Base-by-base conservation (phyloP, 2,888 invertebrate genomes). In the Pseudoips prasinana region DNA sequence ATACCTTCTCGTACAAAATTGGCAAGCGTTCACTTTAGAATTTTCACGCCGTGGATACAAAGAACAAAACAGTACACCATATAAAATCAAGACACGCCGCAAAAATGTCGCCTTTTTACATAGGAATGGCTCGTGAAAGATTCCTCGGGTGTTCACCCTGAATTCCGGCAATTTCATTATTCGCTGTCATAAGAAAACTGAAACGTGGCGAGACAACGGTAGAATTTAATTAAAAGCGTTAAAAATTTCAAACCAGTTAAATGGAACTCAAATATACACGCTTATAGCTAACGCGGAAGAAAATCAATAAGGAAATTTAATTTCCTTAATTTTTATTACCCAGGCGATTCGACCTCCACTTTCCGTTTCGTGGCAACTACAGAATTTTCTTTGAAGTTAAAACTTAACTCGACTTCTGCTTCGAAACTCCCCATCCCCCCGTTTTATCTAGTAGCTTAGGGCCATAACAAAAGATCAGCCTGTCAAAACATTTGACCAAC, bases 211-310 rank as follows among this genome's bases (percentile, higher is more conserved):
- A 68, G 67, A 66, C 68, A 74, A 66, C 56, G 58, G 38, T 51
- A 65, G 67, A 73, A 77, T 81, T 83, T 82, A 80, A 83, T 83
- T 82, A 77, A 79, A 73, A 75, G 63, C 52, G 39, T 50, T 55
- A 46, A 52, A 59, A 65, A 62, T 65, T 64, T 65, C 51, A 36
- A 32, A 45, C 43, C 33, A 30, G n/a, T n/a, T n/a, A n/a, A n/a
- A n/a, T 34, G 31, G 41, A 53, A 53, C 40, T 31, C 46, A 28
- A 48, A 51, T 43, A 48, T 58, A 57, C 36, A 30, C 55, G 52
- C 52, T 50, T 25, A 34, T 39, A 25, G 17, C 9, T 33, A 25
- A 32, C 18, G 20, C 9, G n/a, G n/a, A n/a, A n/a, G n/a, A n/a
- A n/a, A n/a, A n/a, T n/a, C n/a, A n/a, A n/a, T n/a, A n/a, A 34